A percentile compares a stretch with the other conserved stretches of the same genome.
phyloP scores from a whole-genome alignment of 2,888 invertebrate genomes.

The Ceraclea dissimilis region DNA sequence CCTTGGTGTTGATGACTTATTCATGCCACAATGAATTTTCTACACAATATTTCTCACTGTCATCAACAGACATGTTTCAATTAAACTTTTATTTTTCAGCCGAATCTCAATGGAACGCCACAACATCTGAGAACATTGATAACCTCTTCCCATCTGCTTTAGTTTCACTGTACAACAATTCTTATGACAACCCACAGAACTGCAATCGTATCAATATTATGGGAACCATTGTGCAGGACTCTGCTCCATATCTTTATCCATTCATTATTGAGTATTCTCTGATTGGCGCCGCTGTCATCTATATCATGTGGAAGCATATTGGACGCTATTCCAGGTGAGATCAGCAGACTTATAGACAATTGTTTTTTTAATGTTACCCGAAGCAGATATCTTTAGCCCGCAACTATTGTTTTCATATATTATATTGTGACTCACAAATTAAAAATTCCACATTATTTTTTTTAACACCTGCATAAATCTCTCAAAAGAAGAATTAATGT shows the following conservation, averaged over 20 bases:
- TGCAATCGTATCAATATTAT: slow-evolving; percentile 83
- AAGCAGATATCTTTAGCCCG: neutral
- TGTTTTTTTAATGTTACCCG: neutral
- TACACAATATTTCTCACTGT: too few relatives aligned
- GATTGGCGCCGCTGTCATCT: slow-evolving; percentile 90
- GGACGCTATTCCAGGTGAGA: slow-evolving; percentile 75
- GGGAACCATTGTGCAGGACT: slow-evolving; percentile 87
- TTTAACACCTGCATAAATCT: too few relatives aligned
- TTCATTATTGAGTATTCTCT: slow-evolving; percentile 94
- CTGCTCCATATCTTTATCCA: slow-evolving; percentile 91
- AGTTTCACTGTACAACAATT: slow-evolving; percentile 35
- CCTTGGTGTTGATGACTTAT: too few relatives aligned
- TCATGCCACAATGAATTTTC: too few relatives aligned
- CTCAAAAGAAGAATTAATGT: too few relatives aligned
- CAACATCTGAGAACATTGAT: slow-evolving; percentile 51
- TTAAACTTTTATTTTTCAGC: too few relatives aligned
- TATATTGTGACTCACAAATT: too few relatives aligned
- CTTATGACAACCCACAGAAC: slow-evolving; percentile 46
- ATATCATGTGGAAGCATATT: slow-evolving; percentile 95
- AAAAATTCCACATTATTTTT: too few relatives aligned
- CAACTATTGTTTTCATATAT: neutral
- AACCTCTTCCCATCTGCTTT: slow-evolving; percentile 52
- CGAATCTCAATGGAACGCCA: slow-evolving; percentile 15
- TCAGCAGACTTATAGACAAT: slow-evolving; percentile 1
- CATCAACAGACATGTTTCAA: too few relatives aligned